Conservation (phyloP, 35 echinoderm and acorn worm species). For the Ptychodera flava region DNA sequence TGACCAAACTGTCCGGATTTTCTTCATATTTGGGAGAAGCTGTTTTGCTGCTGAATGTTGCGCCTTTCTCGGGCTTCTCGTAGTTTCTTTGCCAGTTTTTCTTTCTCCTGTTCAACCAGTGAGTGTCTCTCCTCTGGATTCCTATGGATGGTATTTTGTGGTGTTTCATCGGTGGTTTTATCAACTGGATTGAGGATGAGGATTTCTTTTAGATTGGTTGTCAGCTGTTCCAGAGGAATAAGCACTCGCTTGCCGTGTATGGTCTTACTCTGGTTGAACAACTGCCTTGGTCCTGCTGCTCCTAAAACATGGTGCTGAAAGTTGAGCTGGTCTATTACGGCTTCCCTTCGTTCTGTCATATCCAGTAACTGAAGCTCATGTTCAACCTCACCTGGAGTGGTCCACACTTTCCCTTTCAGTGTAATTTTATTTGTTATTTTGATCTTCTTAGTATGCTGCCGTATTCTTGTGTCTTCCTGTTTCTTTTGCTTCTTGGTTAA, state of each 20-base stretch:
- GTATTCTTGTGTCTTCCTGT: neutral
- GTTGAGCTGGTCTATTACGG: neutral
- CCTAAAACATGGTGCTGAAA: neutral
- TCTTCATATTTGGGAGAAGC: neutral
- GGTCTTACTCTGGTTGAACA: neutral
- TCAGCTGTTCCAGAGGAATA: neutral
- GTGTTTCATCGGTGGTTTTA: neutral
- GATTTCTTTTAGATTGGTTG: neutral
- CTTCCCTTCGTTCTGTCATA: neutral
- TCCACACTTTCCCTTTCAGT: slow-evolving; percentile 12
- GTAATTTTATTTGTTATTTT: slow-evolving; percentile 26
- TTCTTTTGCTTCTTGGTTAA: slow-evolving; percentile 3
- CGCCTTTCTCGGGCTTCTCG: neutral
- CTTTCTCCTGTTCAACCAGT: neutral
- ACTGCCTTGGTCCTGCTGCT: neutral
- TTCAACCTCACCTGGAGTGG: neutral
- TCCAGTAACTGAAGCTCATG: neutral
- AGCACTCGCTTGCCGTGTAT: neutral
- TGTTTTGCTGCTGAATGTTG: neutral
- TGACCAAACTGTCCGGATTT: neutral
- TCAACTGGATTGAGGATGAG: neutral
- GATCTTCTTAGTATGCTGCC: neutral
- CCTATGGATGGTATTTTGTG: neutral
- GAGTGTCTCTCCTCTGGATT: neutral
- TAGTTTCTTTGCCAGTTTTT: neutral